phyloP scores from a whole-genome alignment of 2,888 invertebrate genomes.

The Acleris literana region DNA sequence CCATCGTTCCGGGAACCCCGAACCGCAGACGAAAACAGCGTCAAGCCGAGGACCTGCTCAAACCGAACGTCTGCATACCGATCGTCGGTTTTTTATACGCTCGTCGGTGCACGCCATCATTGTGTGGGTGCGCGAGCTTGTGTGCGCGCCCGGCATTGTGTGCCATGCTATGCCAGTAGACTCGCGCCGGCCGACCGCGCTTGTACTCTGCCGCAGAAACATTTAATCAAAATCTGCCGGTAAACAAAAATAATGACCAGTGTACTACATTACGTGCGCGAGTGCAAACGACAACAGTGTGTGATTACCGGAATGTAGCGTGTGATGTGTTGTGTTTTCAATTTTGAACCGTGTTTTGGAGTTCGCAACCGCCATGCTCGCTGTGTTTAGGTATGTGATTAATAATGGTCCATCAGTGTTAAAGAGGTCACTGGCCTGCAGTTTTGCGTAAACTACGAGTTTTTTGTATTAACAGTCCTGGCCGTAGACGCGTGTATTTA shows the following conservation, averaged over 20 bases:
- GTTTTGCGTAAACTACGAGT: slow-evolving; percentile 60
- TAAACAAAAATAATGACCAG: slow-evolving; percentile 80
- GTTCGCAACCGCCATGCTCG: slow-evolving; percentile 73
- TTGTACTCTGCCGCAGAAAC: slow-evolving; percentile 54
- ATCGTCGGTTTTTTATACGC: slow-evolving; percentile 82
- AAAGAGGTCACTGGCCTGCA: slow-evolving; percentile 73
- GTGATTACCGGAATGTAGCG: slow-evolving; percentile 79
- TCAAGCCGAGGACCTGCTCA: slow-evolving; percentile 82
- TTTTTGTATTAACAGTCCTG: slow-evolving; percentile 61
- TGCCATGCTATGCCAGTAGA: slow-evolving; percentile 54
- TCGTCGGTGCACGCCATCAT: slow-evolving; percentile 63
- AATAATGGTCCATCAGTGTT: slow-evolving; percentile 77
- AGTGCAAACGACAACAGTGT: slow-evolving; percentile 80
- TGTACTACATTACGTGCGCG: slow-evolving; percentile 73
- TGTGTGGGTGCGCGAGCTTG: slow-evolving; percentile 62
- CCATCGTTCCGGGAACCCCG: slow-evolving; percentile 67
- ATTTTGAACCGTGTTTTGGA: slow-evolving; percentile 66
- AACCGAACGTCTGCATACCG: slow-evolving; percentile 84
- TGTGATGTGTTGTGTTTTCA: slow-evolving; percentile 76
- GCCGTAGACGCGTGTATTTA: slow-evolving; percentile 40
- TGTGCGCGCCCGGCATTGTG: slow-evolving; percentile 15
- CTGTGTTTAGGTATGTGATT: slow-evolving; percentile 82
- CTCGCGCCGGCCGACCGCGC: slow-evolving; percentile 68
- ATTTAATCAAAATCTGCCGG: slow-evolving; percentile 66
- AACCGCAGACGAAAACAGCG: slow-evolving; percentile 83